Evolutionary conservation across 2,888 invertebrate genomes (phyloP), one percentile per base, ranked within the genome.

Genomic region (Resseliella maxima): DNA sequence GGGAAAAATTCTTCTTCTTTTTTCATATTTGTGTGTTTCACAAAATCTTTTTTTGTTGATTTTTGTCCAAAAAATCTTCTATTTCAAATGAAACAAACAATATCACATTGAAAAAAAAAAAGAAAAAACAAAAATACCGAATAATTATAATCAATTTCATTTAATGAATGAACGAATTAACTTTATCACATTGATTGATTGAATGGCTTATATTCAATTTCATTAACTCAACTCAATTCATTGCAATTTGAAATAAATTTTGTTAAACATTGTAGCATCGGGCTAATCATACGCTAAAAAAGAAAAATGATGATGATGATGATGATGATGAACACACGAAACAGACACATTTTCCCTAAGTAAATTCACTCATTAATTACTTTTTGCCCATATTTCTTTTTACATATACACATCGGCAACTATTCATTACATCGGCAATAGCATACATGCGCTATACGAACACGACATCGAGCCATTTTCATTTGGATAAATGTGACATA

Each of bases 301-400:
- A 31, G 72, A 6, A 72, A 27, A 72, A 31, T 31, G 15, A 72
- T 24, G 12, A 41, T 12, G 41, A 41, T 12, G 12, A 59, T 41
- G 31, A 72, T 72, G n/a, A 72, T 72, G 72, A 72, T 72, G 72
- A 18, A 72, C 72, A 72, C 72, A 72, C 72, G 72, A 72, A 72
- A 72, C 72, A 72, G 72, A 72, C 72, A 35, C 2, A 31, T 72
- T 27, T 72, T 72, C 2, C 15, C 31, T 31, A 72, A 72, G 72
- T 72, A 35, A 72, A 72, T 72, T 72, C 15, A 72, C 72, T n/a
- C n/a, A 72, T 31, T 72, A 31, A 72, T 31, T 72, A 31, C 72
- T 27, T 12, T 8, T 24, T 59, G 24, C 24, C 59, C 59, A 50
- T 50, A 18, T 24, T 12, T 50, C n/a, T 12, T 50, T 24, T 59